Conservation (phyloP, 1,140 invertebrate species). For the Lethocerus indicus region DNA sequence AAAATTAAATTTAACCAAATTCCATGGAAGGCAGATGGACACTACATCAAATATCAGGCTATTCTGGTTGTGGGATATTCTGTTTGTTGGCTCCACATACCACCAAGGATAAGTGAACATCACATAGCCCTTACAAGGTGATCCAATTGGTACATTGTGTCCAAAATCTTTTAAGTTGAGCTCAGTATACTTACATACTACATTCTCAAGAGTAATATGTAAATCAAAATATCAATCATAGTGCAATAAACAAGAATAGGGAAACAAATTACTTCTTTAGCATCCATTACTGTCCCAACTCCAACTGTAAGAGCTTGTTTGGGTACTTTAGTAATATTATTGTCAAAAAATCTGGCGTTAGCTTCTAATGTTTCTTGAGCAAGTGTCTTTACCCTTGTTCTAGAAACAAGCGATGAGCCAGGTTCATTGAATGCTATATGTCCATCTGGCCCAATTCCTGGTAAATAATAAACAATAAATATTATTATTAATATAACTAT, state of each 20-base stretch:
- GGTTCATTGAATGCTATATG: constrained; percentile 99
- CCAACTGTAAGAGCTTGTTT: constrained; percentile 92
- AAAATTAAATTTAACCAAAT: too few species aligned
- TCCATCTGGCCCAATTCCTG: constrained; percentile 94
- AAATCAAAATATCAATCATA: background rate
- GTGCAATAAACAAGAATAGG: background rate
- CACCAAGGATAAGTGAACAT: too few species aligned
- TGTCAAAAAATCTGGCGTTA: constrained; percentile 93
- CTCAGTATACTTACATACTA: too few species aligned
- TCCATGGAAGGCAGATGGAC: too few species aligned
- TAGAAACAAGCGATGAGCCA: constrained; percentile 77
- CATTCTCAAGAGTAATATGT: too few species aligned
- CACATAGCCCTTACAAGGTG: too few species aligned
- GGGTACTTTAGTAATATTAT: constrained; percentile 83
- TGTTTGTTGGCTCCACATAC: too few species aligned
- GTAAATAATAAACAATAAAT: constrained; percentile 8
- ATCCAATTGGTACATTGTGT: too few species aligned
- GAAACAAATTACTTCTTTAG: constrained; percentile 55
- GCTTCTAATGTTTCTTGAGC: constrained; percentile 92
- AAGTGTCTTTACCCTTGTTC: constrained; percentile 91
- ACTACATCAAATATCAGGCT: too few species aligned
- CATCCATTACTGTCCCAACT: constrained; percentile 97
- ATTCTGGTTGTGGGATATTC: too few species aligned
- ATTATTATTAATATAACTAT: background rate
- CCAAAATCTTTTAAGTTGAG: too few species aligned